A percentile compares a stretch with the other conserved stretches of the same genome.
Evolutionary conservation across 2,113 vertebrate species (phyloP).

Genomic region (Chamaetylas fuelleborni): DNA sequence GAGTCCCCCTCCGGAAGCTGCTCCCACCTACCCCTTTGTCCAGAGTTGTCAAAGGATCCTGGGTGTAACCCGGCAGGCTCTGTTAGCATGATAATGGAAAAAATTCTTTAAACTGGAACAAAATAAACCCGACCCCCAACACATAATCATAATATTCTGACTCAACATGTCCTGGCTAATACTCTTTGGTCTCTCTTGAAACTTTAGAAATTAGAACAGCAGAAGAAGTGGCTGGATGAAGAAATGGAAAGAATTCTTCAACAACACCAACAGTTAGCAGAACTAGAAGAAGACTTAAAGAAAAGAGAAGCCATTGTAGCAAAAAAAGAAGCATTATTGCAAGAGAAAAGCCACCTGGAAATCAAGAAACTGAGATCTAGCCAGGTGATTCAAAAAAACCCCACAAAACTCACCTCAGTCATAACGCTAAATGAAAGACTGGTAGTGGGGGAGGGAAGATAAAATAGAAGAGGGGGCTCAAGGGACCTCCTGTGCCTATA

Average conservation of each 20-base stretch:
- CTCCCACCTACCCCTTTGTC: no score
- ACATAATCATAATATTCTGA: not conserved
- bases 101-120: no score
- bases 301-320: constrained; percentile 82
- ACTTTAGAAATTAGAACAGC: constrained; percentile 70
- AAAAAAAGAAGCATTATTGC: constrained; percentile 79
- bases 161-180: not conserved
- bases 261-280: constrained; percentile 77
- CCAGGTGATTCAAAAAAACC: constrained; percentile 74
- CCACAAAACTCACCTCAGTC: not conserved
- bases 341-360: constrained; percentile 83
- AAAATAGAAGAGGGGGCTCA: not conserved
- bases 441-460: not conserved
- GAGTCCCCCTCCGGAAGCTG: no score
- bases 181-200: not conserved
- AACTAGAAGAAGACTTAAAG: constrained; percentile 85
- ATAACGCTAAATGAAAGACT: not conserved
- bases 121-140: no score
- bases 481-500: not conserved
- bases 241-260: constrained; percentile 85
- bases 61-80: no score
- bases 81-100: no score
- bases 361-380: constrained; percentile 85
- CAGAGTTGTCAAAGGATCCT: no score
- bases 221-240: constrained; percentile 84